Evolutionary conservation across 2,797 vertebrate species (phyloP), one percentile per base, ranked within the genome.

Genomic region (Schizothorax lantsangensis): DNA sequence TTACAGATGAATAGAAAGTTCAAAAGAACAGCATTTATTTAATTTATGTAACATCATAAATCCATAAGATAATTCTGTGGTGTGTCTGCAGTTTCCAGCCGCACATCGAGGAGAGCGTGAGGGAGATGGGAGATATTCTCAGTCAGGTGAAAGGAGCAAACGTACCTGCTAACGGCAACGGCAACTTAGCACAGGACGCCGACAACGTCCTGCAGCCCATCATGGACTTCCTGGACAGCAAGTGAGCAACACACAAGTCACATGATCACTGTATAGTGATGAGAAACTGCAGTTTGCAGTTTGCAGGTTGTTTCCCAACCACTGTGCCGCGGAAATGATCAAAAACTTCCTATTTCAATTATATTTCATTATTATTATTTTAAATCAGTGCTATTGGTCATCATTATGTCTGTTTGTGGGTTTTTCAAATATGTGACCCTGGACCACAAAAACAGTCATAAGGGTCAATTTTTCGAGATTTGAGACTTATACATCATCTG

Each of bases 161-260:
- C 0, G 97, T 98, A 52, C 98, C 98, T 0, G 97, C 97, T 89
- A 99, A 98, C 30, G 95, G 97, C 91, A 99, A 98, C 30, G 95
- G 97, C 91, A 98, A 96, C 0, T 97, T 99, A 0, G 96, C 97
- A 0, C 97, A 98, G 91, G 98, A 99, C 2, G 97, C 98, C 0
- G 98, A 99, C 94, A 99, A 98, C 0, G 98, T 99, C 68, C 95
- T 99, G 59, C 98, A 99, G 86, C 98, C 98, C 86, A 98, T 99
- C 93, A 98, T 99, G 98, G 98, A 99, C 92, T 97, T 99, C 83
- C 94, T 99, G 91, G 98, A 99, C 93, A 98, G 96, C 97, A 99
- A 99, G 98, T 99, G 91, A 97, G 97, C 10, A 43, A 77, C 64
- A 47, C 17, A 59, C 36, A 57, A 57, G 8, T 57, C 52, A 57